Percentiles rank a stretch among this genome's conserved stretches.
Evolutionary conservation across 2,888 invertebrate species (phyloP).

Genomic region (Stegophylla sp.): DNA sequence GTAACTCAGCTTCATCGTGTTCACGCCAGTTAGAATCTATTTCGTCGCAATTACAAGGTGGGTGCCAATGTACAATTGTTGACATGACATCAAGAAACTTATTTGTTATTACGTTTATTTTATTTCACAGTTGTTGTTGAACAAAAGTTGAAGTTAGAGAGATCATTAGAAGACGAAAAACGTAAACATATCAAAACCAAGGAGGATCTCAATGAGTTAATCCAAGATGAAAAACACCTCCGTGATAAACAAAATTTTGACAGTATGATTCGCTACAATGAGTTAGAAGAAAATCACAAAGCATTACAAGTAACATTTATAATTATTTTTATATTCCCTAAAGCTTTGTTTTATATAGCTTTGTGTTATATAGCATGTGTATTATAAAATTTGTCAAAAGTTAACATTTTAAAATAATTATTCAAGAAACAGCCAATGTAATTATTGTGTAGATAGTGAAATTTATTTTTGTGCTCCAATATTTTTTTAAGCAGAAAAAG

Average conservation of each 20-base stretch:
- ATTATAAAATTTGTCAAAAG: too few relatives aligned
- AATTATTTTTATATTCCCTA: neutral
- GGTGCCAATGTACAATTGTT: too few relatives aligned
- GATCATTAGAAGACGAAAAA: constrained; percentile 69
- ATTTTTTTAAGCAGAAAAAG: too few relatives aligned
- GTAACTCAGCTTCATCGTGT: constrained; percentile 68
- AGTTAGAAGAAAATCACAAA: constrained; percentile 69
- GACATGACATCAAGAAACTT: neutral
- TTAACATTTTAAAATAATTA: too few relatives aligned
- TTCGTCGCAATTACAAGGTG: constrained; percentile 71
- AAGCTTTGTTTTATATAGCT: neutral
- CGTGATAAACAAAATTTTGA: constrained; percentile 68
- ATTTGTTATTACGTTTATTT: neutral
- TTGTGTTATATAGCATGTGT: too few relatives aligned
- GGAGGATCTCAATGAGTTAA: constrained; percentile 66
- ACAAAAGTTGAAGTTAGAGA: constrained; percentile 70
- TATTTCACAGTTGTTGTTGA: constrained; percentile 68
- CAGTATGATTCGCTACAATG: constrained; percentile 68
- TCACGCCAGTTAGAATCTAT: constrained; percentile 70
- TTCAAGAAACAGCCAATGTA: too few relatives aligned
- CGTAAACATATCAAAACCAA: constrained; percentile 68
- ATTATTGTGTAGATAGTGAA: too few relatives aligned
- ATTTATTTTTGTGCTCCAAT: too few relatives aligned
- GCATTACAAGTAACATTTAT: constrained; percentile 65
- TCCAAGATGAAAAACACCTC: constrained; percentile 67